Evolutionary conservation across 2,888 invertebrate genomes (phyloP).

Genomic region (Drosophila tripunctata): DNA sequence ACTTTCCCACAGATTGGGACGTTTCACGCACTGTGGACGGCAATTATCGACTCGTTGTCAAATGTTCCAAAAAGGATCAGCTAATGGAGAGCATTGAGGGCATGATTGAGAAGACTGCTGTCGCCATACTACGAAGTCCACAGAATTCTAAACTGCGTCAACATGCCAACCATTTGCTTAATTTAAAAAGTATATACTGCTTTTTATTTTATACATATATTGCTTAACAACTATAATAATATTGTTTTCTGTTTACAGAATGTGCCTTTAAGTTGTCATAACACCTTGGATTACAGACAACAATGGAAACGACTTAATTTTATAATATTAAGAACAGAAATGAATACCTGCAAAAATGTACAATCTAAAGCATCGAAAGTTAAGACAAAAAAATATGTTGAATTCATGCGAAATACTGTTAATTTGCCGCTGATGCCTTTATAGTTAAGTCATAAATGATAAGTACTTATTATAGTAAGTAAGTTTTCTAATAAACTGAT

Average conservation of each 20-base stretch:
- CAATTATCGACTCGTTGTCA: conserved; percentile 50
- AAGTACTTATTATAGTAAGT: neutral
- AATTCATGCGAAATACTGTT: neutral
- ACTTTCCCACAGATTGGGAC: conserved; percentile 49
- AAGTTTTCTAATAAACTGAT: conserved; percentile 9
- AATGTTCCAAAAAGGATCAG: conserved; percentile 54
- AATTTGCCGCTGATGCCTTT: conserved; percentile 1
- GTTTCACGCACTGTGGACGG: conserved; percentile 51
- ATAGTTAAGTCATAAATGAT: neutral
- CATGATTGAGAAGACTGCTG: conserved; percentile 59
- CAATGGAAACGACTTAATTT: neutral
- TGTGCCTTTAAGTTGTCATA: conserved; percentile 50
- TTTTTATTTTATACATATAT: neutral
- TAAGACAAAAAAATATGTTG: conserved; percentile 6
- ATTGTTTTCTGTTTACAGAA: conserved; percentile 46
- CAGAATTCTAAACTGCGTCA: conserved; percentile 34
- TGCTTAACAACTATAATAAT: neutral
- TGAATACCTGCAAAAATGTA: conserved; percentile 18
- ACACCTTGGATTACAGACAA: neutral
- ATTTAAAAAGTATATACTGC: conserved; percentile 53
- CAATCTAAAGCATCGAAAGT: conserved; percentile 22
- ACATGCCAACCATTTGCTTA: conserved; percentile 53
- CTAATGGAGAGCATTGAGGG: conserved; percentile 60
- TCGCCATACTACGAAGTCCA: conserved; percentile 42
- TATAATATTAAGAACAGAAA: neutral